Evolutionary conservation across 2,888 invertebrate species (phyloP), one percentile per base, ranked within the genome.

Genomic region (Pollenia labialis): DNA sequence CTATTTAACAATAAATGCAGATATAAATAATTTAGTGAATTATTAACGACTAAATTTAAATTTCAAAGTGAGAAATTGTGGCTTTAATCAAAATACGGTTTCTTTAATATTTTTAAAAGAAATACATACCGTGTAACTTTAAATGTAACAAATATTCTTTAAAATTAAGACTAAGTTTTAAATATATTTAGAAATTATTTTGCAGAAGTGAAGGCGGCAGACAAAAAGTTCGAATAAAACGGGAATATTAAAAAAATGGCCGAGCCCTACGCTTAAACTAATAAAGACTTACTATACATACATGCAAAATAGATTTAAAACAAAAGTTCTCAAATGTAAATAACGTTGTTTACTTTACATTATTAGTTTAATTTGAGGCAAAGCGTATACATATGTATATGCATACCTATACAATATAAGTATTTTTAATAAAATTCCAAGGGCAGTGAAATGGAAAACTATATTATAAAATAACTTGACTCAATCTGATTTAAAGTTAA

Each of bases 401-500:
- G 18, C 6, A 32, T 32, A n/a, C n/a, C n/a, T n/a, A 32, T 6
- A 32, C 32, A 32, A 32, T 32, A 32, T 32, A 3, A 2, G 3
- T 66, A 64, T 72, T 72, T 8, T 52, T 44, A 58, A 83, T 76
- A 16, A 74, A 75, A 81, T 83, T 81, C 54, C 86, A 85, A 83
- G 76, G 85, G 75, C 56, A 85, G 58, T 79, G 69, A 72, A 76
- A 77, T 86, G 76, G 66, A 83, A 80, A 81, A 32, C 50, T 68
- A 76, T 83, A 32, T 44, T 62, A 75, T 6, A 32, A 6, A 6
- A 72, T 56, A 75, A 54, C 48, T 80, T 69, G 64, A 66, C 60
- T 75, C 60, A 88, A 81, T 72, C 68, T 79, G 68, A 68, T 82
- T 86, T 82, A 56, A 82, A 82, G 71, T 82, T 69, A 18, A 64